phyloP scores from a whole-genome alignment of 2,797 vertebrate genomes.

The Muraenolepis orangiensis region DNA sequence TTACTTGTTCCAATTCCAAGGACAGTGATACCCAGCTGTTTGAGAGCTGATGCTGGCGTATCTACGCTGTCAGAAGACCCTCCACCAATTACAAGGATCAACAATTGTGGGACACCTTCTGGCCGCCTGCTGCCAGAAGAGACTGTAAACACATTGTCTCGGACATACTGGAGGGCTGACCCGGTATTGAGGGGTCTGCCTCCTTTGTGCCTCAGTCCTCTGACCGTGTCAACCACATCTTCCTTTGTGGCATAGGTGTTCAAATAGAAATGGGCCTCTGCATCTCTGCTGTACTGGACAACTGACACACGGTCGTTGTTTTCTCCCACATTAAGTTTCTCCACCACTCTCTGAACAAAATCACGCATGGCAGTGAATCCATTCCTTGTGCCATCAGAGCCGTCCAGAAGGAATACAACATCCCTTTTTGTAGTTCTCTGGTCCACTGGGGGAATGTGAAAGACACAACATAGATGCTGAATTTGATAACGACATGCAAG shows the following conservation, averaged over 20 bases:
- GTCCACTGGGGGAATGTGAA: background rate
- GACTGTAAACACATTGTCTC: slow-evolving; percentile 50
- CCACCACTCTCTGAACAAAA: background rate
- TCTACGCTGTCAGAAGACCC: too few species aligned
- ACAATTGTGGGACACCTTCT: too few species aligned
- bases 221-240: slow-evolving; percentile 35
- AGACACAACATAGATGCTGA: background rate
- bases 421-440: background rate
- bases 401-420: background rate
- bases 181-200: slow-evolving; percentile 59
- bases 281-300: background rate
- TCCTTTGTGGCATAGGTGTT: slow-evolving; percentile 36
- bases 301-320: background rate
- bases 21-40: too few species aligned
- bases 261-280: slow-evolving; percentile 21
- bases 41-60: too few species aligned
- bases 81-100: too few species aligned
- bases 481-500: too few species aligned
- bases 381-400: slow-evolving; percentile 1
- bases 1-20: too few species aligned
- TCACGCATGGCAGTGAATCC: background rate
- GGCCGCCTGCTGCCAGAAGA: slow-evolving; percentile 54
- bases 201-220: slow-evolving; percentile 49
- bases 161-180: slow-evolving; percentile 51
- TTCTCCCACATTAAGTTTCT: background rate